Conservation (phyloP, 2,888 invertebrate genomes). For the Agriopis aurantiaria region DNA sequence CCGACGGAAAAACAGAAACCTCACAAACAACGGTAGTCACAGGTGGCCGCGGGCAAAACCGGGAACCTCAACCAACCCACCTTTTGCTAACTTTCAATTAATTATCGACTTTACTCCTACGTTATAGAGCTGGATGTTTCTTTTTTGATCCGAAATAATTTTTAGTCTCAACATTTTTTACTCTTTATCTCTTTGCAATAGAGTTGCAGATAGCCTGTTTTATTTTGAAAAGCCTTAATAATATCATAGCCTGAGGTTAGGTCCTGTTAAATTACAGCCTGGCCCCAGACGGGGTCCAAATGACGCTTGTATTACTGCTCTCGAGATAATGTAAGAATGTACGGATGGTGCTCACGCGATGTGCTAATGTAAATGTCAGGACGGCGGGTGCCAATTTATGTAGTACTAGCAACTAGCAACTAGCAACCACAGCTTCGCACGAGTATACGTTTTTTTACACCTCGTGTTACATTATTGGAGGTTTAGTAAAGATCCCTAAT, state of each 20-base stretch:
- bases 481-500: no score
- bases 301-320: slow-evolving; percentile 39
- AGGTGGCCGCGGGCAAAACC: slow-evolving; percentile 41
- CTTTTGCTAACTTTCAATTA: neutral
- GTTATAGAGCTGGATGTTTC: slow-evolving; percentile 21
- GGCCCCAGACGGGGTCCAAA: slow-evolving; percentile 40
- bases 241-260: slow-evolving; percentile 48
- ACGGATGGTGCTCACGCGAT: slow-evolving; percentile 25
- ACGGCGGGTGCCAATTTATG: slow-evolving; percentile 7
- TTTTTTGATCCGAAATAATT: neutral
- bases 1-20: slow-evolving; percentile 39
- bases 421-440: no score
- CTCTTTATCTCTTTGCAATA: neutral
- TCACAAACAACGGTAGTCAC: slow-evolving; percentile 37
- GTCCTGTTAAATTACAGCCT: slow-evolving; percentile 54
- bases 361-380: slow-evolving; percentile 25
- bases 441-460: no score
- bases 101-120: slow-evolving; percentile 24
- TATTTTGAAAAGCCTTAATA: slow-evolving; percentile 10
- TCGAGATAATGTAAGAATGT: slow-evolving; percentile 22
- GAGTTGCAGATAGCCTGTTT: slow-evolving; percentile 14
- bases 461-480: no score
- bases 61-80: slow-evolving; percentile 8
- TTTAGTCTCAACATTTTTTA: neutral
- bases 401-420: no score